Conservation (phyloP, 2,888 invertebrate species). For the Dicroscelio sp. region DNA sequence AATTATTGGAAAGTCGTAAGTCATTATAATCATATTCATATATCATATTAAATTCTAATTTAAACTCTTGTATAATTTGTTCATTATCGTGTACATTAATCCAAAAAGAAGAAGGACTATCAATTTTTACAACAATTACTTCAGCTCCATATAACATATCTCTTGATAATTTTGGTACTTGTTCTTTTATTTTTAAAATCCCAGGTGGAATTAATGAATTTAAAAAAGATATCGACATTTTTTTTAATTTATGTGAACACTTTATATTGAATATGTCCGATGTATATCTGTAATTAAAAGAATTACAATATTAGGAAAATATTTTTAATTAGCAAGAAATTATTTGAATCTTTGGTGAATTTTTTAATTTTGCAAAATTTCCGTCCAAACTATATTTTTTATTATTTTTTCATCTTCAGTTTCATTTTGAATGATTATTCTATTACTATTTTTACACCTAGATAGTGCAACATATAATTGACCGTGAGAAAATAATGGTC, state of each 20-base stretch:
- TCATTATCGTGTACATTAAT: background rate
- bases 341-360: background rate
- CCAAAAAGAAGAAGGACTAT: background rate
- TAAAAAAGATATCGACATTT: background rate
- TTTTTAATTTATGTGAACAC: background rate
- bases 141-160: background rate
- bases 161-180: background rate
- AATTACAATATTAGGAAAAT: background rate
- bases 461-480: constrained; percentile 42
- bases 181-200: background rate
- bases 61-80: background rate
- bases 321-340: background rate
- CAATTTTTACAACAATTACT: background rate
- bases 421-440: background rate
- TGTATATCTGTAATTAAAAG: too few relatives aligned
- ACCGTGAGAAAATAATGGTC: constrained; percentile 28
- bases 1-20: background rate
- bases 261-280: too few relatives aligned
- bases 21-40: background rate
- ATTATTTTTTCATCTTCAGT: background rate
- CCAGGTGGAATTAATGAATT: background rate
- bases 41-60: background rate
- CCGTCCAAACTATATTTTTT: constrained; percentile 12
- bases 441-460: background rate
- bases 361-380: background rate